Base-by-base conservation (phyloP, 2,113 vertebrate species). In the Dendrocopos noguchii region DNA sequence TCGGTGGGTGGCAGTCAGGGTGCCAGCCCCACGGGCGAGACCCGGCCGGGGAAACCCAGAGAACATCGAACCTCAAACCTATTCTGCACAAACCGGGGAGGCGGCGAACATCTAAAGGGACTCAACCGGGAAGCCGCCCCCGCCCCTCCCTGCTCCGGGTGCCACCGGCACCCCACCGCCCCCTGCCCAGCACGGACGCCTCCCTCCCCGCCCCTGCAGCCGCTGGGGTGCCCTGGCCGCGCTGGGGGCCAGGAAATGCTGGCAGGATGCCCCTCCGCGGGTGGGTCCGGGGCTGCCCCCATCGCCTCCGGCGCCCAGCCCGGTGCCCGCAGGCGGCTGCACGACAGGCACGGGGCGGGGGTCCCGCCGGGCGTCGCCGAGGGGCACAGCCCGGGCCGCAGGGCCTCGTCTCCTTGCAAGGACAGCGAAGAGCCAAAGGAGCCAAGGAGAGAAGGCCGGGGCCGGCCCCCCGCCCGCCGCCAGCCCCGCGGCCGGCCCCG, bases 51-150 rank as follows among this genome's bases (percentile, higher is more conserved):
- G 87, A 92, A 95, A 91, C 83, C 33, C 27, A 8, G 0, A 80
- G 68, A 96, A 88, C 15, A 79, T 83, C 92, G 78, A 94, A 96
- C 91, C 96, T 96, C 95, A 92, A 93, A 91, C 88, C 94, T 79
- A 72, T 78, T 91, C 93, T 86, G 95, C 90, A 87, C 91, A 92
- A 92, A 57, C 89, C 61, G 29, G 47, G 71, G 84, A 52, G 92
- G 91, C 71, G 55, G 65, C 75, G 77, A 87, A 84, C 92, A 81
- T 46, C 90, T 87, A 94, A 67, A 84, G 74, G 87, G 76, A 90
- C 55, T 52, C 67, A 85, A 75, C 22, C 59, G 85, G 66, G 74
- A 68, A 70, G 61, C 46, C 36, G 66, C 47, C 28, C n/a, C 3
- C 7, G 0, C 4, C 17, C 16, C 53, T 52, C 22, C 22, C 50